Evolutionary conservation across 2,113 vertebrate genomes (phyloP).

Genomic region (Oncorhynchus gorbuscha): DNA sequence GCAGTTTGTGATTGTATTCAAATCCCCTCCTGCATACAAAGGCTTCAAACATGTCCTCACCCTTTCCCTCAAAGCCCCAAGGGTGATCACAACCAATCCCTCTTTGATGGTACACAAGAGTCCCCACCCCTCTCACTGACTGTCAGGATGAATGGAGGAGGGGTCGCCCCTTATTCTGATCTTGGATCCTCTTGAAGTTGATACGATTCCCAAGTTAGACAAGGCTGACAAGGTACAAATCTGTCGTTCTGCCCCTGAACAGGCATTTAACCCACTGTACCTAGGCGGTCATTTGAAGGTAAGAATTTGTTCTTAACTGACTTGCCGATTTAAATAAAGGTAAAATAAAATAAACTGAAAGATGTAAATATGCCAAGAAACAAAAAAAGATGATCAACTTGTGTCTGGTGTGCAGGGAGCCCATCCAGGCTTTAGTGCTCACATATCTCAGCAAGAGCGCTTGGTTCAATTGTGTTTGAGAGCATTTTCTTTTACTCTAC

Average conservation of each 20-base stretch:
- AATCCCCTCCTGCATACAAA: conserved; percentile 41
- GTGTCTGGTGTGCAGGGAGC: no score
- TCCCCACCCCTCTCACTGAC: not conserved
- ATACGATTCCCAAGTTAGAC: not conserved
- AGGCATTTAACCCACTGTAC: no score
- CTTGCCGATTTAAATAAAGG: no score
- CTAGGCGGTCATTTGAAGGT: no score
- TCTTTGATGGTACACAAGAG: not conserved
- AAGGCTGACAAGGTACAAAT: no score
- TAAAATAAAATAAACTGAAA: not conserved
- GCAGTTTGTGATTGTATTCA: conserved; percentile 38
- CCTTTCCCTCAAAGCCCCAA: conserved; percentile 2
- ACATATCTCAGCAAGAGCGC: no score
- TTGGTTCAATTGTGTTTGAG: no score
- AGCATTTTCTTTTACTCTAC: no score
- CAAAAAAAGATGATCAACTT: no score
- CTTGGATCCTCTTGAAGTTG: not conserved
- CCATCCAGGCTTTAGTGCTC: no score
- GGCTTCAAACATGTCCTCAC: conserved; percentile 26
- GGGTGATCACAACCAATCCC: not conserved
- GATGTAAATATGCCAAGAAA: not conserved
- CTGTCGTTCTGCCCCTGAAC: no score
- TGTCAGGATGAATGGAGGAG: not conserved
- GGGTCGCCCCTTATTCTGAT: not conserved
- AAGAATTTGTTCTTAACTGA: no score